phyloP scores from a whole-genome alignment of 2,797 vertebrate species.

The Fringilla coelebs region DNA sequence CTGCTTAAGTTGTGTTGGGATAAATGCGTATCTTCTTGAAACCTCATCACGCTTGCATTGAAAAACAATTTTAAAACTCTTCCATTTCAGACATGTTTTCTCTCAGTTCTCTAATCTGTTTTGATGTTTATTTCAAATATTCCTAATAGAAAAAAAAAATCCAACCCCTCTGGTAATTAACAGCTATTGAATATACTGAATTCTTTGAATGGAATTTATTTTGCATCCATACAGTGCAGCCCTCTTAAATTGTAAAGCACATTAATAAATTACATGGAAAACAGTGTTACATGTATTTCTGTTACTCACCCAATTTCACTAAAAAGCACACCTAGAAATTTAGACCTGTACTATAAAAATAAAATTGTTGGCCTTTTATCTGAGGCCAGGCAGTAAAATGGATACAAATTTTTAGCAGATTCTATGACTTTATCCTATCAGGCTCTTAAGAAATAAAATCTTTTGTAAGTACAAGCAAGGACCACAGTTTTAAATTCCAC shows the following conservation, averaged over 20 bases:
- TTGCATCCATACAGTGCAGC: neutral
- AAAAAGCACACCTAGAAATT: neutral
- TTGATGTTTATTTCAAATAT: neutral
- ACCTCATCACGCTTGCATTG: neutral
- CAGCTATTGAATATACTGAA: neutral
- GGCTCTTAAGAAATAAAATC: neutral
- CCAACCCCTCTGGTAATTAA: neutral
- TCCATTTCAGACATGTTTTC: neutral
- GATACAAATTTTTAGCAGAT: neutral
- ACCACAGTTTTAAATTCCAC: neutral
- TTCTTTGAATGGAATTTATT: neutral
- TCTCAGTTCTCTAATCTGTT: neutral
- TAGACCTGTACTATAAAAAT: neutral
- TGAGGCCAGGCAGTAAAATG: neutral
- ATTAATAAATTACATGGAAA: neutral
- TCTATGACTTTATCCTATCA: neutral
- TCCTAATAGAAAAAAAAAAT: neutral
- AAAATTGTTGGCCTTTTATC: neutral
- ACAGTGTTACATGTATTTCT: neutral
- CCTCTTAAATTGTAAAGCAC: neutral
- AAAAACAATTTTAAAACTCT: neutral
- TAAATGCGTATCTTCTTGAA: neutral
- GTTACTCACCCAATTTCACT: neutral
- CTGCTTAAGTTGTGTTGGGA: neutral
- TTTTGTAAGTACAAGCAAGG: neutral